Evolutionary conservation across 2,888 invertebrate genomes (phyloP), one percentile per base, ranked within the genome.

Genomic region (Mellilla xanthometata): DNA sequence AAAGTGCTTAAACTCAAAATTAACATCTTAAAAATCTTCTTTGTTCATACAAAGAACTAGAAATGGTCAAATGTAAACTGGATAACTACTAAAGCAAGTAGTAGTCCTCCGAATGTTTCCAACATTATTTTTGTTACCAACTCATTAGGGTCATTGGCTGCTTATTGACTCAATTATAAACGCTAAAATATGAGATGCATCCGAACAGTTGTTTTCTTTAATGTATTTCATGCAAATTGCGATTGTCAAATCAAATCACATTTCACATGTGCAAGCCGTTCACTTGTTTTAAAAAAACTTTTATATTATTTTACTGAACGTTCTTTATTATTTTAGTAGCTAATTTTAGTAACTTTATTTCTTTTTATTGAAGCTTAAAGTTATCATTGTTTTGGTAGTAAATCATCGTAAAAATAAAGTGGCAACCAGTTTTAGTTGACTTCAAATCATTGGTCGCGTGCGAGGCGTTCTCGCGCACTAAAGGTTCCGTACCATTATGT

Each of bases 111-210:
- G 75, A 83, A 85, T 86, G 86, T 82, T 82, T 76, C 71, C 67
- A 66, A 76, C 84, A 88, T 87, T 88, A 88, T 88, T 88, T 87
- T 85, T 85, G 86, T 87, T 86, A 76, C 81, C 79, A 77, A 75
- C 87, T 86, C 87, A 86, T 87, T 87, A 86, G 82, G 88, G 89
- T 88, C 88, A 83, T 88, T 87, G 88, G 68, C 87, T 84, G 82
- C 80, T 77, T 76, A 85, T 81, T 85, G 86, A 78, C 83, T 87
- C 85, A 82, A 81, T 83, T 82, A 79, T 66, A 62, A 48, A 66
- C 33, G 60, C 54, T 81, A 74, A 82, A 76, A 79, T 86, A 84
- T 76, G 74, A 80, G 63, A 68, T 66, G 66, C 72, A 75, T 15
- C 22, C 24, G 15, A 13, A 46, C 36, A 28, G n/a, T 36, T 77